Base-by-base conservation (phyloP, 2,797 vertebrate species). In the Bovichtus diacanthus region DNA sequence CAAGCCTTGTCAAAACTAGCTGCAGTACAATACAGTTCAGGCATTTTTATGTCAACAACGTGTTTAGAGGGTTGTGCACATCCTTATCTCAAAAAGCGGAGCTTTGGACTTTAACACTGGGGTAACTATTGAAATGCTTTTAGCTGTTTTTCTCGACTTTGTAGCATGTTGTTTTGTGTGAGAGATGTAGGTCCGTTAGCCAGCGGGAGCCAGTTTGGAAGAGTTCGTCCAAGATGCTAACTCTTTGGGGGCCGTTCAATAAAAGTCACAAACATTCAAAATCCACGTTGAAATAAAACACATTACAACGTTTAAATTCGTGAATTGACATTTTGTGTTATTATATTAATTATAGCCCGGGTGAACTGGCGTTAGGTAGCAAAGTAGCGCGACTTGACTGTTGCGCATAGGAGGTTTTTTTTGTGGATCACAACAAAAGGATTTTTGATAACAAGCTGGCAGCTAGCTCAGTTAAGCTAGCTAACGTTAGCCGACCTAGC, bases 401-500 rank as follows among this genome's bases (percentile, higher is more conserved):
- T 88, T 93, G 91, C 89, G 85, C 88, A 75, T 47, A 16, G 88
- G 80, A 90, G 82, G 67, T 29, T 88, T 89, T 84, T n/a, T 88
- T 79, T 70, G 64, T 70, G 83, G 88, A 92, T 92, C 87, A 94
- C 88, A 94, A 94, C 93, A 94, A 94, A 94, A 94, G 94, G 93
- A 93, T 92, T 92, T 87, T 88, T 89, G 92, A 90, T 87, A 91
- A 90, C 91, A 92, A 91, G 90, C 90, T 90, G 86, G 70, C 74
- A 75, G 88, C 79, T 91, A 92, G 89, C 81, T 75, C 19, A 16
- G n/a, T 55, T 8, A 41, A 54, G 92, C 90, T 91, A 93, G 92
- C 91, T 93, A 92, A 80, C 72, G 76, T 51, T 90, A 88, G 88
- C 89, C 66, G 15, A 49, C 55, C 58, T 31, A 73, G 83, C 80